These are phyloP conservation scores for Eclectus roratus DNA, from an alignment of 2,113 vertebrate genomes.

Conservation along the genomic window DNA sequence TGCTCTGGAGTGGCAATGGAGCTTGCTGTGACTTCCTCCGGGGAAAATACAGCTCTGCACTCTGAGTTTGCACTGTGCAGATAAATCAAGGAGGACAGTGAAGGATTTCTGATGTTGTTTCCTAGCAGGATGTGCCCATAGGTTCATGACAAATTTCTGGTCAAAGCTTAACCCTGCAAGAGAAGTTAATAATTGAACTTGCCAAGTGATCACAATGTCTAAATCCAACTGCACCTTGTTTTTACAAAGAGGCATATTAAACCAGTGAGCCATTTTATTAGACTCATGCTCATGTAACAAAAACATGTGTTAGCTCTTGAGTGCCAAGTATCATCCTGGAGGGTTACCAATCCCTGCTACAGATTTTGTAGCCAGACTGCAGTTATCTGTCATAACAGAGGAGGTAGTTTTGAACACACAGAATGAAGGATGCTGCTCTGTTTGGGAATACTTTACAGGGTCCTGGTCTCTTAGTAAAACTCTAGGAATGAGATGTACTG, in stretches of 20 bases:
- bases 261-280: slow-evolving; percentile 66
- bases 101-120: slow-evolving; percentile 40
- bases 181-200: slow-evolving; percentile 56
- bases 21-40: background rate
- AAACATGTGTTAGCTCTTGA: slow-evolving; percentile 57
- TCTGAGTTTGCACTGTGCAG: background rate
- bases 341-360: slow-evolving; percentile 48
- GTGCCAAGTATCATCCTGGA: slow-evolving; percentile 59
- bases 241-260: slow-evolving; percentile 55
- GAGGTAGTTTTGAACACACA: slow-evolving; percentile 39
- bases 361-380: slow-evolving; percentile 47
- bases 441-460: background rate
- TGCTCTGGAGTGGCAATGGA: background rate
- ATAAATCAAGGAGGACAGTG: slow-evolving; percentile 43
- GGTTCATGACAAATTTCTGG: slow-evolving; percentile 46
- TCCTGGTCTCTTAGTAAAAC: background rate
- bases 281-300: slow-evolving; percentile 58
- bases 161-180: slow-evolving; percentile 48
- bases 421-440: slow-evolving; percentile 1
- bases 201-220: slow-evolving; percentile 54
- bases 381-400: slow-evolving; percentile 55
- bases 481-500: background rate
- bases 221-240: slow-evolving; percentile 36
- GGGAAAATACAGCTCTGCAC: background rate
- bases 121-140: slow-evolving; percentile 36